phyloP scores from a whole-genome alignment of 64 coral and sea anemone species.

The Dendrophyllia cribrosa region DNA sequence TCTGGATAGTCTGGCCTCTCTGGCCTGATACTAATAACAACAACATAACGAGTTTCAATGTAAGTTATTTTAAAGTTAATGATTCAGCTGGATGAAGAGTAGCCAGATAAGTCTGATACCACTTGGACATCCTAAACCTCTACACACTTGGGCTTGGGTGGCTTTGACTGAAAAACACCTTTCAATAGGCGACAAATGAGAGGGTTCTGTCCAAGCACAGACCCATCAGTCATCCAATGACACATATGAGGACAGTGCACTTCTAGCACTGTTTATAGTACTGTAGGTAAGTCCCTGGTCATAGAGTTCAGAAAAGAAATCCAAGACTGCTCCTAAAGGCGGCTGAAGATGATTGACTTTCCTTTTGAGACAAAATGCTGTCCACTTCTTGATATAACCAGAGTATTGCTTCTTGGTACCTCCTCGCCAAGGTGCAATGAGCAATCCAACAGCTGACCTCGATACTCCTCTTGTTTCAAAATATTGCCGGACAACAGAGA shows the following conservation, averaged over 20 bases:
- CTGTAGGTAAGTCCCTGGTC: slow-evolving; percentile 28
- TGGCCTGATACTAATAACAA: slow-evolving; percentile 7
- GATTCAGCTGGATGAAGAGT: slow-evolving; percentile 34
- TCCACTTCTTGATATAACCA: slow-evolving; percentile 59
- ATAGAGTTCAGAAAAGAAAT: slow-evolving; percentile 36
- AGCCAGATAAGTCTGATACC: slow-evolving; percentile 34
- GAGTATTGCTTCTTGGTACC: slow-evolving; percentile 57
- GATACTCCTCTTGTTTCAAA: slow-evolving; percentile 21
- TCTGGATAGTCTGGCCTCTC: neutral
- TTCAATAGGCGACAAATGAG: slow-evolving; percentile 33
- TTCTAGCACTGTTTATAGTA: slow-evolving; percentile 35
- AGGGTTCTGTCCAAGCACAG: slow-evolving; percentile 23
- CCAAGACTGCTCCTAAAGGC: slow-evolving; percentile 15
- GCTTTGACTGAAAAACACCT: slow-evolving; percentile 28
- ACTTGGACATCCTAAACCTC: slow-evolving; percentile 58
- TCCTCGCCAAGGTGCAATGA: slow-evolving; percentile 57
- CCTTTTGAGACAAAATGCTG: slow-evolving; percentile 68
- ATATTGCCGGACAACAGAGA: slow-evolving; percentile 60
- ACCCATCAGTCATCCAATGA: slow-evolving; percentile 42
- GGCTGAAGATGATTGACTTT: slow-evolving; percentile 38
- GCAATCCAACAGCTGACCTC: slow-evolving; percentile 42
- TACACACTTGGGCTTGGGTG: slow-evolving; percentile 31
- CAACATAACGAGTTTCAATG: slow-evolving; percentile 42
- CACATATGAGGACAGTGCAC: slow-evolving; percentile 39
- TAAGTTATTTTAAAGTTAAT: slow-evolving; percentile 26